A percentile compares a stretch with the other conserved stretches of the same genome.
These are phyloP conservation scores for Labeo rohita DNA, from an alignment of 2,113 vertebrate species.

Conservation along the genomic window DNA sequence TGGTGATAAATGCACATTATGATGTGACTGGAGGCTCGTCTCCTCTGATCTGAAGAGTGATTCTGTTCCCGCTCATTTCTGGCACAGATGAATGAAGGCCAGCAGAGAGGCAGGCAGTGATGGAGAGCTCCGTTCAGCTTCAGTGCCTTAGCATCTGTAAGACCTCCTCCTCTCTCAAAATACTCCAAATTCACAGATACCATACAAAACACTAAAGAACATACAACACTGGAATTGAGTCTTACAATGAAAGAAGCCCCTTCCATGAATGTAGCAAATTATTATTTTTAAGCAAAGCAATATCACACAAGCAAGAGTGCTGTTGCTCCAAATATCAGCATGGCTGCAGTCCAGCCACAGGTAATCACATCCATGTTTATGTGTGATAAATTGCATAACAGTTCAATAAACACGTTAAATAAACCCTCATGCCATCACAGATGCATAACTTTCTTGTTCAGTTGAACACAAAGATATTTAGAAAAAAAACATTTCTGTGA, in stretches of 20 bases:
- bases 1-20: slow-evolving; percentile 47
- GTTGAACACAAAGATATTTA: not conserved
- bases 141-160: slow-evolving; percentile 28
- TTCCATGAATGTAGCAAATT: not conserved
- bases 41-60: slow-evolving; percentile 37
- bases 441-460: not conserved
- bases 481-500: not conserved
- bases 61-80: slow-evolving; percentile 22
- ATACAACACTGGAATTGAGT: not conserved
- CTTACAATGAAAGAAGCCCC: not conserved
- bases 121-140: slow-evolving; percentile 33
- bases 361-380: not conserved
- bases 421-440: not conserved
- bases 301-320: not conserved
- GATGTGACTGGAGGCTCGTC: slow-evolving; percentile 36
- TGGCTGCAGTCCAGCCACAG: not conserved
- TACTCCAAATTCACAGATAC: not conserved
- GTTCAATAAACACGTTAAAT: not conserved
- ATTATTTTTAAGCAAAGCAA: not conserved
- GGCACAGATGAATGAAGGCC: slow-evolving; percentile 47
- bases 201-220: not conserved
- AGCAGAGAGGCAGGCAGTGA: slow-evolving; percentile 46
- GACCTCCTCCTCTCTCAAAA: slow-evolving; percentile 7
- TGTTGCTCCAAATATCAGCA: not conserved
- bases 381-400: not conserved